Conservation (phyloP, 2,113 vertebrate genomes). For the Chloropsis hardwickii region DNA sequence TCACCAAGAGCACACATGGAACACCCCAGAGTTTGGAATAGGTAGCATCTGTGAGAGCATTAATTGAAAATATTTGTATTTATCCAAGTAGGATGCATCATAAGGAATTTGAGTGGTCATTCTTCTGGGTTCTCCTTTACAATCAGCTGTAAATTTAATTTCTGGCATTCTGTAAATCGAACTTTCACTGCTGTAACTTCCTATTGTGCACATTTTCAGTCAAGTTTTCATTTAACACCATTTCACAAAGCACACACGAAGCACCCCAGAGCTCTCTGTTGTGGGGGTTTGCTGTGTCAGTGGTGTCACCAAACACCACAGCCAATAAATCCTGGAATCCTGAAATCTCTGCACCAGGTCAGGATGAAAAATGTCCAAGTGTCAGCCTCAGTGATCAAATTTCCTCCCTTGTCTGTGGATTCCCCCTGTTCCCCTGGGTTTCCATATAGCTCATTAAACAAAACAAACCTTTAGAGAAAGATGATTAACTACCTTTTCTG, state of each 20-base stretch:
- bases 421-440: neutral
- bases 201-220: neutral
- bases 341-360: neutral
- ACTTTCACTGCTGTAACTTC: neutral
- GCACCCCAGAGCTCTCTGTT: neutral
- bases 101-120: neutral
- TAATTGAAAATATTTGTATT: neutral
- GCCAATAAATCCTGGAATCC: neutral
- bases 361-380: neutral
- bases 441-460: neutral
- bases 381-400: neutral
- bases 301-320: neutral
- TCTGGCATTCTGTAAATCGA: neutral
- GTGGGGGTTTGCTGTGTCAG: neutral
- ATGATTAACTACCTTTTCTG: constrained; percentile 25
- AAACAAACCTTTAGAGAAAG: neutral
- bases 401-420: neutral
- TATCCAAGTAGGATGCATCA: neutral
- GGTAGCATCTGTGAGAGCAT: neutral
- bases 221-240: neutral
- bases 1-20: neutral
- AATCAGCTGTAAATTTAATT: neutral
- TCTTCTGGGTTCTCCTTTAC: neutral
- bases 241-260: neutral
- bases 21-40: neutral